A percentile compares a stretch with the other conserved stretches of the same genome.
Conservation (phyloP, 2,797 vertebrate genomes). For the Sebastolobus alascanus region DNA sequence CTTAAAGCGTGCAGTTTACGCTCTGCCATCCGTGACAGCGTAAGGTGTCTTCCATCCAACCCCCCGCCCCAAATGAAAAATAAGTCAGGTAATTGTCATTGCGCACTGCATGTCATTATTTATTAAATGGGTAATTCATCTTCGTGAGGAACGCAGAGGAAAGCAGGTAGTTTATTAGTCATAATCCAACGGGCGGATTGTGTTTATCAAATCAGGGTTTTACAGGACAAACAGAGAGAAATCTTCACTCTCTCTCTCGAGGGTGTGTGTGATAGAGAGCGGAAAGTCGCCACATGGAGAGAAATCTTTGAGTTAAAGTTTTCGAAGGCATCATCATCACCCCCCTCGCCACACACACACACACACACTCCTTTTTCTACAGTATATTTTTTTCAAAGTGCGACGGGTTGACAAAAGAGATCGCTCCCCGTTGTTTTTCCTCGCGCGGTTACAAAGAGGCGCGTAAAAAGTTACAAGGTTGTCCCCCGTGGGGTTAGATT, state of each 20-base stretch:
- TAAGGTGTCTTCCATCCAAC: constrained; percentile 82
- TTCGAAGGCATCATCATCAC: constrained; percentile 68
- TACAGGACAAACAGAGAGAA: constrained; percentile 56
- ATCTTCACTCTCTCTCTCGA: constrained; percentile 54
- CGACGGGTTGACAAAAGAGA: constrained; percentile 78
- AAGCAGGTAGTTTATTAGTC: constrained; percentile 85
- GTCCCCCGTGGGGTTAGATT: constrained; percentile 87
- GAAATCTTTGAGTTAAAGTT: constrained; percentile 81
- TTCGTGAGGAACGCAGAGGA: constrained; percentile 69
- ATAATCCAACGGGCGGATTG: constrained; percentile 60
- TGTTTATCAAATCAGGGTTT: constrained; percentile 61
- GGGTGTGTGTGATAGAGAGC: constrained; percentile 25
- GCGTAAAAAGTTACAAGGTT: constrained; percentile 86
- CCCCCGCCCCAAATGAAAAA: constrained; percentile 78
- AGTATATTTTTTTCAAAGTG: constrained; percentile 74
- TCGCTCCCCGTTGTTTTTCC: constrained; percentile 79
- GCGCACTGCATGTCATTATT: constrained; percentile 84
- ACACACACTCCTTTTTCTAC: constrained; percentile 57
- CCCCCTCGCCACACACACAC: constrained; percentile 30
- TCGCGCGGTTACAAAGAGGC: constrained; percentile 80
- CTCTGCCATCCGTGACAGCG: constrained; percentile 83
- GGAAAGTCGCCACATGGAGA: constrained; percentile 69
- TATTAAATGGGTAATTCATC: constrained; percentile 89
- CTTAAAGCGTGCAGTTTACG: constrained; percentile 80
- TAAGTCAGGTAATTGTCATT: constrained; percentile 90